phyloP scores from a whole-genome alignment of 2,113 vertebrate genomes.

The Charina bottae region DNA sequence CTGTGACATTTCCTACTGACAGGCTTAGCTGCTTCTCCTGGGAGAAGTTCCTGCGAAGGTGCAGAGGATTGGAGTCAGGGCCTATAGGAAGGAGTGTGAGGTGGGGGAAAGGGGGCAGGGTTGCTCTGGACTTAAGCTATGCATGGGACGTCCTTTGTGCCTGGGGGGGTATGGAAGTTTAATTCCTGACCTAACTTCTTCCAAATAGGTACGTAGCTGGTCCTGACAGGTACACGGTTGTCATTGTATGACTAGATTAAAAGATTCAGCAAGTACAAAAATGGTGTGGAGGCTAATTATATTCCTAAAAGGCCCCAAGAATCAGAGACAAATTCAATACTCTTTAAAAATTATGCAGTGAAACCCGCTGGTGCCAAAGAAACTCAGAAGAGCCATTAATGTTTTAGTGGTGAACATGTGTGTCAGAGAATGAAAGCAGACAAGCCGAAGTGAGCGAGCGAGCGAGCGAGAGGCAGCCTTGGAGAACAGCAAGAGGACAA shows the following conservation, averaged over 20 bases:
- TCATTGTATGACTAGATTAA: conserved; percentile 27
- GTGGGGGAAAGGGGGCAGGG: not conserved
- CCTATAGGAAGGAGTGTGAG: not conserved
- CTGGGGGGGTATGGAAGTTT: conserved; percentile 21
- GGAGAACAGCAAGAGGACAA: not conserved
- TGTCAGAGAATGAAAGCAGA: not conserved
- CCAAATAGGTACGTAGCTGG: not conserved
- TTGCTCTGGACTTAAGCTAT: not conserved
- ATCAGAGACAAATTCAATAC: conserved; percentile 34
- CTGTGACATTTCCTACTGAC: not conserved
- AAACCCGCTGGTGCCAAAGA: conserved; percentile 28
- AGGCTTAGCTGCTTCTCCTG: not conserved
- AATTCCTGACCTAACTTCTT: conserved; percentile 49
- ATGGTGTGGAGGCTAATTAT: conserved; percentile 43
- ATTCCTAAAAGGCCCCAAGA: conserved; percentile 48
- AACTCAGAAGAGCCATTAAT: conserved; percentile 28
- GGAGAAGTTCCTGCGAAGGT: not conserved
- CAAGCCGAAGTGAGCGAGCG: not conserved
- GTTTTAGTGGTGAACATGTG: not conserved
- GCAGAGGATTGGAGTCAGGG: not conserved
- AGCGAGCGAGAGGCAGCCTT: no score
- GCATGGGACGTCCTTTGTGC: conserved; percentile 13
- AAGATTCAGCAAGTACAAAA: conserved; percentile 34
- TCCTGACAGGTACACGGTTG: conserved; percentile 38
- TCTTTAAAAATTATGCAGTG: conserved; percentile 34